Evolutionary conservation across 2,888 invertebrate species (phyloP).

Genomic region (Dolichopus griseipennis): DNA sequence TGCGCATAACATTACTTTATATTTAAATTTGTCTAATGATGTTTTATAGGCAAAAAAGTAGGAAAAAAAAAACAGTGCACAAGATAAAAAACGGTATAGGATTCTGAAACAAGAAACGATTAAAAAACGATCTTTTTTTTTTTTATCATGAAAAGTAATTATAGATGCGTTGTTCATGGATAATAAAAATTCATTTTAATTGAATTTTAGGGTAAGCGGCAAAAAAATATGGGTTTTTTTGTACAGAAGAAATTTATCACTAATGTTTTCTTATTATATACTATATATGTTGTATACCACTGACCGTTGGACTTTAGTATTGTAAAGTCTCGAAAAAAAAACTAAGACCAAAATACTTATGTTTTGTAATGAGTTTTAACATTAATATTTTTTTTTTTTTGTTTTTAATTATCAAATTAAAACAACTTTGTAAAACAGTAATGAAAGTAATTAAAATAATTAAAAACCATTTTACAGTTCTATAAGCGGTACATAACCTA

Average conservation of each 20-base stretch:
- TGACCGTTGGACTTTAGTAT: neutral
- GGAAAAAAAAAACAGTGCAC: neutral
- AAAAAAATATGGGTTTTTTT: neutral
- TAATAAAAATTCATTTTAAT: conserved; percentile 4
- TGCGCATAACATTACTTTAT: neutral
- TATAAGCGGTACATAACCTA: too few relatives aligned
- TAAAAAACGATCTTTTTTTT: neutral
- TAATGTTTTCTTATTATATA: neutral
- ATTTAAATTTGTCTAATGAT: neutral
- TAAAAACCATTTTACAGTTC: neutral
- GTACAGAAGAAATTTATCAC: neutral
- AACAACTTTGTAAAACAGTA: conserved; percentile 3
- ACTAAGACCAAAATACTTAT: neutral
- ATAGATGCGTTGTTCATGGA: conserved; percentile 3
- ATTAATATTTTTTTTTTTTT: neutral
- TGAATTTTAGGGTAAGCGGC: neutral
- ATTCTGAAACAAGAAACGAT: too few relatives aligned
- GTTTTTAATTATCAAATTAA: conserved; percentile 6
- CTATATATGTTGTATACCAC: too few relatives aligned
- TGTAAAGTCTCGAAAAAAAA: neutral
- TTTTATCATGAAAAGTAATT: neutral
- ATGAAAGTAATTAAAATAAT: neutral
- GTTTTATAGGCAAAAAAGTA: neutral
- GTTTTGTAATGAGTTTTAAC: neutral
- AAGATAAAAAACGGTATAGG: too few relatives aligned